Evolutionary conservation across 1,140 invertebrate genomes (phyloP).

Genomic region (Brachionus sp.): DNA sequence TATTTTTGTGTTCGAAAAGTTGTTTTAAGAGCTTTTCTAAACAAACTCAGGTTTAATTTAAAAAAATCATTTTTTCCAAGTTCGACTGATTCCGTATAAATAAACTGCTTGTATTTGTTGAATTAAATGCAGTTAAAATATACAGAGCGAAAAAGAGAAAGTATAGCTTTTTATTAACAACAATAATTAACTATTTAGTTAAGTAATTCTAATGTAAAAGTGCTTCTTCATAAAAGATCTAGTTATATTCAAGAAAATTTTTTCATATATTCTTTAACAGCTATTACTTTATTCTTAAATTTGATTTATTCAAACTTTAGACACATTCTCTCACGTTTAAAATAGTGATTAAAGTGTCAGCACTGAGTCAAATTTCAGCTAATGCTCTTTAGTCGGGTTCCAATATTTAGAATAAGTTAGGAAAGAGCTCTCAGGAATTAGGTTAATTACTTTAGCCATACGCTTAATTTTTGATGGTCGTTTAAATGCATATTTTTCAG

Average conservation of each 20-base stretch:
- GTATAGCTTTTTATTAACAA: neutral
- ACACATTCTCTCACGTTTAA: neutral
- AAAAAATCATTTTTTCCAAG: neutral
- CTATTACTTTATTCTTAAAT: neutral
- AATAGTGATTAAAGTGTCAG: neutral
- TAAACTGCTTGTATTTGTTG: neutral
- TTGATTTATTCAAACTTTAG: neutral
- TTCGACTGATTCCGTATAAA: neutral
- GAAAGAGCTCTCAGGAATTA: constrained; percentile 6
- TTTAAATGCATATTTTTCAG: neutral
- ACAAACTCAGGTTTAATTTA: constrained; percentile 9
- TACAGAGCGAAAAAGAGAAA: neutral
- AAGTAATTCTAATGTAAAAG: neutral
- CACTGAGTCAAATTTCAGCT: neutral
- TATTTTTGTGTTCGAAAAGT: neutral
- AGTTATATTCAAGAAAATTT: neutral
- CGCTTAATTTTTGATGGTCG: neutral
- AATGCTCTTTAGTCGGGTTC: neutral
- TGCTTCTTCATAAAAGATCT: neutral
- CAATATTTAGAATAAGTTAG: neutral
- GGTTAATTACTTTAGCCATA: neutral
- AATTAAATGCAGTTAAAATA: neutral
- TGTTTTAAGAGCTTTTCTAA: neutral
- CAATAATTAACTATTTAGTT: neutral
- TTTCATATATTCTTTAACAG: neutral